Conservation (phyloP, 2,888 invertebrate species). For the Luperina nickerlii region DNA sequence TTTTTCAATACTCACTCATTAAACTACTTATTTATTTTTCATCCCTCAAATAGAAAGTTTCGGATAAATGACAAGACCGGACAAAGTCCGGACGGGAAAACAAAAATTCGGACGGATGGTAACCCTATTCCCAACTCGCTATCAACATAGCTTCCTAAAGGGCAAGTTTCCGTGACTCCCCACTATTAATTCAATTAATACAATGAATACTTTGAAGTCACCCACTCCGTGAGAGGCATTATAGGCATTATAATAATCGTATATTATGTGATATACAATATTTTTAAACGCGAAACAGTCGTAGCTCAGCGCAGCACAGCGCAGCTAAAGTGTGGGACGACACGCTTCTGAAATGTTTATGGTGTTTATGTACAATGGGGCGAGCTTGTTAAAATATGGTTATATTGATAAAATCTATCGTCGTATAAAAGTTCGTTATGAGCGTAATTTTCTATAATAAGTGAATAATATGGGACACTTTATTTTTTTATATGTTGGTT, state of each 20-base stretch:
- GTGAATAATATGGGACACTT: background rate
- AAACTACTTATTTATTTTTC: background rate
- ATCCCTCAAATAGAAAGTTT: no score
- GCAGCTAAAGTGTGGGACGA: slow-evolving; percentile 72
- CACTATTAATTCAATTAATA: slow-evolving; percentile 87
- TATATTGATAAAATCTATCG: slow-evolving; percentile 39
- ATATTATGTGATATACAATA: slow-evolving; percentile 87
- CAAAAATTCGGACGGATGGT: background rate
- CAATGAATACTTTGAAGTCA: slow-evolving; percentile 86
- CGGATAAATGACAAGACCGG: background rate
- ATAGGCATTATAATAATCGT: slow-evolving; percentile 86
- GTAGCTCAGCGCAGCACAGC: slow-evolving; percentile 72
- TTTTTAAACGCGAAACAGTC: slow-evolving; percentile 84
- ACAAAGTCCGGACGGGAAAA: background rate
- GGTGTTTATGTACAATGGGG: slow-evolving; percentile 38
- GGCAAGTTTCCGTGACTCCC: slow-evolving; percentile 80
- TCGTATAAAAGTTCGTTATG: slow-evolving; percentile 2
- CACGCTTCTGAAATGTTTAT: slow-evolving; percentile 70
- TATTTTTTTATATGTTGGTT: background rate
- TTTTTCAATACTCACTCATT: background rate
- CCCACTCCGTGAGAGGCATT: slow-evolving; percentile 80
- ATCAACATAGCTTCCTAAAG: slow-evolving; percentile 29
- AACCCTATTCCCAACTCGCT: slow-evolving; percentile 26
- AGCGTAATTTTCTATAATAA: slow-evolving; percentile 7
- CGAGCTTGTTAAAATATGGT: slow-evolving; percentile 32